Evolutionary conservation across 2,888 invertebrate genomes (phyloP).

Genomic region (Pycnomerus fuliginosus): DNA sequence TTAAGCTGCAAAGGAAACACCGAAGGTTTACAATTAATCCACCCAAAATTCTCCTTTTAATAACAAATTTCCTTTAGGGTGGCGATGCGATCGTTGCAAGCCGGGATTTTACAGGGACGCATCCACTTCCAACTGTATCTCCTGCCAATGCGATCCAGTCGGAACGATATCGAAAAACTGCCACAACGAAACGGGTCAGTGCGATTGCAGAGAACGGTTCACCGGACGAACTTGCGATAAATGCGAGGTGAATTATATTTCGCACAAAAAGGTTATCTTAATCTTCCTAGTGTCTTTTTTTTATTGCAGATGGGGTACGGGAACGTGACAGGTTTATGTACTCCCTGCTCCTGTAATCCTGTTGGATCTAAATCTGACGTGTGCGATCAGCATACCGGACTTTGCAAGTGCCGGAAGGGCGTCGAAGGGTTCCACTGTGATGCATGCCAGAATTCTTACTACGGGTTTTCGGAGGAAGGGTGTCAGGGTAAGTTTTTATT

Average conservation of each 20-base stretch:
- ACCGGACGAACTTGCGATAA: conserved; percentile 69
- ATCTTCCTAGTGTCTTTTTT: no score
- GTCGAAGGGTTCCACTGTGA: conserved; percentile 78
- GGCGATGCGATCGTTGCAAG: conserved; percentile 69
- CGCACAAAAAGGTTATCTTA: not conserved
- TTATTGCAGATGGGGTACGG: conserved; percentile 62
- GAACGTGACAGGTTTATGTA: conserved; percentile 77
- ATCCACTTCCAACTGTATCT: conserved; percentile 61
- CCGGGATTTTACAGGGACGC: conserved; percentile 67
- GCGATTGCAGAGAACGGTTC: conserved; percentile 71
- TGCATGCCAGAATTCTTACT: conserved; percentile 69
- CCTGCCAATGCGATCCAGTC: conserved; percentile 74
- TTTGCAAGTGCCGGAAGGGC: conserved; percentile 75
- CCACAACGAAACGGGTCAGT: conserved; percentile 72
- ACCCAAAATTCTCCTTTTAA: not conserved
- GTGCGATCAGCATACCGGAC: conserved; percentile 77
- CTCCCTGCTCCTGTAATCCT: conserved; percentile 74
- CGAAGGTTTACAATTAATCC: conserved; percentile 52
- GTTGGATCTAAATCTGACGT: conserved; percentile 64
- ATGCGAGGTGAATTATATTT: conserved; percentile 56
- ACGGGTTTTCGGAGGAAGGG: conserved; percentile 65
- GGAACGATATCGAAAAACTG: conserved; percentile 75
- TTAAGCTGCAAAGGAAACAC: conserved; percentile 78
- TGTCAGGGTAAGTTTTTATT: conserved; percentile 72
- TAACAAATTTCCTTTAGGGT: conserved; percentile 49